These are phyloP conservation scores for Galerucella nymphaeae DNA, from an alignment of 2,888 invertebrate species.

Conservation along the genomic window DNA sequence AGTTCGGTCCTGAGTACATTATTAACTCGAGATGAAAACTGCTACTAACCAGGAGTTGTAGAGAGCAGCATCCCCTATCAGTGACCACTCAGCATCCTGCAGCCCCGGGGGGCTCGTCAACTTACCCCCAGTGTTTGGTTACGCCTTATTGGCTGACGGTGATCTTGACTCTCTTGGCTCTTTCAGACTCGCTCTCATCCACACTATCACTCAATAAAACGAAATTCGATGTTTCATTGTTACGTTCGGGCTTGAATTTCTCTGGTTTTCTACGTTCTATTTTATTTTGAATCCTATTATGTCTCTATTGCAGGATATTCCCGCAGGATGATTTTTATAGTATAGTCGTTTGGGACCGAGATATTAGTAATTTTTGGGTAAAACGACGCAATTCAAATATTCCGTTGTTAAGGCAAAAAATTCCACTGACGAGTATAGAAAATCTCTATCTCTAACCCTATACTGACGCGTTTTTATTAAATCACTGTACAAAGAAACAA, in stretches of 20 bases:
- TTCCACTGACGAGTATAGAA: too few species aligned
- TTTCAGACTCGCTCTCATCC: constrained; percentile 35
- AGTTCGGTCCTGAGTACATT: constrained; percentile 22
- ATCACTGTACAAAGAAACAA: too few species aligned
- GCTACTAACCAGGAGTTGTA: constrained; percentile 46
- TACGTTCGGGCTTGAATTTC: constrained; percentile 18
- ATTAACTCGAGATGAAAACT: constrained; percentile 28
- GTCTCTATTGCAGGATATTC: constrained; percentile 8
- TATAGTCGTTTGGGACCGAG: not conserved
- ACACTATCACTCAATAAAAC: constrained; percentile 47
- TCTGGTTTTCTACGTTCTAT: constrained; percentile 11
- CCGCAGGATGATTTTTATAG: not conserved
- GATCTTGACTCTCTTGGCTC: constrained; percentile 49
- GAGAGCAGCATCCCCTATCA: constrained; percentile 54
- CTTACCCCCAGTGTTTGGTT: constrained; percentile 62
- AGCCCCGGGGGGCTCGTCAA: constrained; percentile 61
- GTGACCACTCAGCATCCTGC: constrained; percentile 62
- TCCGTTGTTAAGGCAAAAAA: not conserved
- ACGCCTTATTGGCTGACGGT: constrained; percentile 62
- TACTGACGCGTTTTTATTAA: too few species aligned
- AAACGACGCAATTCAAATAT: not conserved
- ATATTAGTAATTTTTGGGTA: not conserved
- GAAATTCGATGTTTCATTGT: constrained; percentile 30
- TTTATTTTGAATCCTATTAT: constrained; percentile 13
- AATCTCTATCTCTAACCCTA: too few species aligned